Base-by-base conservation (phyloP, 2,797 vertebrate genomes). In the Eupleurogrammus muticus region DNA sequence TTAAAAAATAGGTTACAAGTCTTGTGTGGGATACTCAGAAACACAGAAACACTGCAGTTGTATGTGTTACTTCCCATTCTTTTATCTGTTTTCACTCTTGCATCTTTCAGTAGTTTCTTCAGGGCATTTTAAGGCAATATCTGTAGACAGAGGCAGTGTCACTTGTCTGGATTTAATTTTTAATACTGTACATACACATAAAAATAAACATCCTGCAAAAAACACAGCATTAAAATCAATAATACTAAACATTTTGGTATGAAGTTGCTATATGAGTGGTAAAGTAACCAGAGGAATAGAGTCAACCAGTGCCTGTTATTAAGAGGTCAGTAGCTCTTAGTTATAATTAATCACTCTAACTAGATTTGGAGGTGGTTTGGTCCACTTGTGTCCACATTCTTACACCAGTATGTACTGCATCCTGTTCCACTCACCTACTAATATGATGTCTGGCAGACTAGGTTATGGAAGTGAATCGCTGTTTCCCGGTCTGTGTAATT, bases 61-160 rank as follows among this genome's bases (percentile, higher is more conserved):
- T 16, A 66, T 13, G 55, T 55, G 28, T 53, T 38, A 49, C 23
- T 65, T 9, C 3, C 20, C 23, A 7, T 20, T 23, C 24, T 65
- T 44, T 51, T 14, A 19, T 46, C 49, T 50, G 10, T 55, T 58
- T 28, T 35, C n/a, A 44, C 32, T 69, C 28, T 50, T 28, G 51
- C 40, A 55, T 40, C 19, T 65, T 16, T 2, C 13, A 32, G 2
- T n/a, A 23, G 16, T 53, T 44, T 76, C 24, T 62, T 19, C 21
- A 24, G 17, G 50, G 46, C 76, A 53, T 70, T 70, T 62, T 34
- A 2, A 9, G 54, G 21, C 11, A 20, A 24, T 50, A 6, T 13
- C 56, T 48, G 60, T 65, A 38, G 49, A 49, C 47, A 36, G 57
- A 56, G 19, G 21, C 51, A 34, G 50, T 21, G 38, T 50, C 36